Evolutionary conservation across 2,888 invertebrate genomes (phyloP).

Genomic region (Drosophila cracens): DNA sequence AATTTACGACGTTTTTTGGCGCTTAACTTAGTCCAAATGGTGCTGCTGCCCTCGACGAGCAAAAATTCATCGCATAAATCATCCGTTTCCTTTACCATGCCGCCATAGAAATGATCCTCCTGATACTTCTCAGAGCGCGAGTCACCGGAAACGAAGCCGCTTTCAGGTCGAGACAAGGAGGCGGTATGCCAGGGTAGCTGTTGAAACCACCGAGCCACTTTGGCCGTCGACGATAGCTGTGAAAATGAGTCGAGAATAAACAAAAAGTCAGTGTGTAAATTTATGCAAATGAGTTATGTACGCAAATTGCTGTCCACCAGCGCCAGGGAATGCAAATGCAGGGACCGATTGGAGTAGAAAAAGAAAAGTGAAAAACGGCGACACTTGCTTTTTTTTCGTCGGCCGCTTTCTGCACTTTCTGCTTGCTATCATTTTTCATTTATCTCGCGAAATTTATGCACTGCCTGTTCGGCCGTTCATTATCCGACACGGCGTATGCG

Average conservation of each 20-base stretch:
- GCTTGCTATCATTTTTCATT: slow-evolving; percentile 69
- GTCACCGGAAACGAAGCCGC: slow-evolving; percentile 90
- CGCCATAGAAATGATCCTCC: slow-evolving; percentile 84
- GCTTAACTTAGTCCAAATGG: slow-evolving; percentile 89
- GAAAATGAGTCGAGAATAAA: slow-evolving; percentile 58
- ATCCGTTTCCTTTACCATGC: slow-evolving; percentile 81
- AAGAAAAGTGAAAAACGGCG: slow-evolving; percentile 63
- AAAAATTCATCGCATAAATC: slow-evolving; percentile 87
- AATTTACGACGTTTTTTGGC: slow-evolving; percentile 90
- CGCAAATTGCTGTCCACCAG: slow-evolving; percentile 74
- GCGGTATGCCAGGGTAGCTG: slow-evolving; percentile 86
- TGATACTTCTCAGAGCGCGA: slow-evolving; percentile 86
- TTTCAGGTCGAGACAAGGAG: slow-evolving; percentile 90
- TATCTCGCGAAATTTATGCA: slow-evolving; percentile 71
- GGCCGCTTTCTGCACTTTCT: slow-evolving; percentile 23
- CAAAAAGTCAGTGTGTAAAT: slow-evolving; percentile 72
- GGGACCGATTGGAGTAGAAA: slow-evolving; percentile 1
- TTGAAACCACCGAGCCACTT: slow-evolving; percentile 93
- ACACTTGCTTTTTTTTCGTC: slow-evolving; percentile 56
- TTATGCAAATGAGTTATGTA: slow-evolving; percentile 81
- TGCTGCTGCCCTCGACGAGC: slow-evolving; percentile 89
- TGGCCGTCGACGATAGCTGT: slow-evolving; percentile 91
- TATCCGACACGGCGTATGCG: slow-evolving; percentile 50
- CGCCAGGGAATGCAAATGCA: slow-evolving; percentile 12
- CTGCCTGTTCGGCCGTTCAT: slow-evolving; percentile 62